Base-by-base conservation (phyloP, 2,797 vertebrate species). In the Thalassophryne amazonica region DNA sequence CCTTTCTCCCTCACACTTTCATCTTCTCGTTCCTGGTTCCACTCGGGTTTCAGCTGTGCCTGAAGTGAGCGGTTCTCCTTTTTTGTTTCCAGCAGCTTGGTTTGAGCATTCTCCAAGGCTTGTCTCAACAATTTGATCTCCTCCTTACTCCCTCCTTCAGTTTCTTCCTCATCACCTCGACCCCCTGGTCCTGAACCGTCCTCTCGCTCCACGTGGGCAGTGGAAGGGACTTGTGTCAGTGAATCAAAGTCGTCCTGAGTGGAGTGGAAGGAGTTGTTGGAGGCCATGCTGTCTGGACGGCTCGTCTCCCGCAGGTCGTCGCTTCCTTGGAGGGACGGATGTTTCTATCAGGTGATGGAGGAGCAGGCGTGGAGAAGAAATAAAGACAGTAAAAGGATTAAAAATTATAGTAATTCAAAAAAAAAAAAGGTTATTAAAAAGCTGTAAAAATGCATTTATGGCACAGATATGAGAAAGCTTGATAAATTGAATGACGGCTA, bases 211-310 rank as follows among this genome's bases (percentile, higher is more conserved):
- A 31, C 41, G 20, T 27, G 69, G 28, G 15, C 20, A 21, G 22
- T 21, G 61, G 54, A 52, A 12, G 31, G 34, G 35, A 13, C 23
- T 4, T 22, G 68, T 24, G 45, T 28, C 16, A 73, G 53, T 4
- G 79, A 56, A 1, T 91, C 91, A 19, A 93, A 83, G 47, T 94
- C 92, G 9, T 88, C 86, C 47, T 87, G 91, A 4, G 89, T 90
- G 57, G 93, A 94, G 74, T 90, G 90, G 57, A 84, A 93, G 39
- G 91, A 92, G 50, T 87, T 70, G 60, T 89, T 91, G 16, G 92
- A 94, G 35, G 93, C 88, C 61, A 88, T 50, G 23, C 90, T 85
- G 66, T 88, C 86, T 34, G 94, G 89, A 16, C 87, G 86, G 6
- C 90, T 90, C 39, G 8, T 41, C 14, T 84, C 85, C 28, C 64